These are phyloP conservation scores for Drosophila bipectinata DNA, from an alignment of 1,140 invertebrate genomes.

Conservation along the genomic window DNA sequence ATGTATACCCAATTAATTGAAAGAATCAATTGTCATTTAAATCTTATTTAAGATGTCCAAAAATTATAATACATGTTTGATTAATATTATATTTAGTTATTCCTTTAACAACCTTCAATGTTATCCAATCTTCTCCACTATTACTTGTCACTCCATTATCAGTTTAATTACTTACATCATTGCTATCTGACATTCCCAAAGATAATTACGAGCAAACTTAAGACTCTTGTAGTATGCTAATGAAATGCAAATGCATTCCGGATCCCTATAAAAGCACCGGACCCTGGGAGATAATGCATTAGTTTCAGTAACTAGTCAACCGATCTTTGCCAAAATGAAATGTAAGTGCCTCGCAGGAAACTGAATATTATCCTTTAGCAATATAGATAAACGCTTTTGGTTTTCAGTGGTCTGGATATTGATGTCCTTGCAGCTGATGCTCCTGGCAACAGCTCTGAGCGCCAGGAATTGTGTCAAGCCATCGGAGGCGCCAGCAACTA, in stretches of 20 bases:
- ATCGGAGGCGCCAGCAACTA: conserved; percentile 11
- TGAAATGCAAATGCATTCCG: conserved; percentile 37
- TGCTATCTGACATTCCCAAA: conserved; percentile 13
- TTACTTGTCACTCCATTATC: neutral
- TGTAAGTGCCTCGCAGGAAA: conserved; percentile 41
- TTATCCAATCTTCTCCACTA: neutral
- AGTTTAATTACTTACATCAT: neutral
- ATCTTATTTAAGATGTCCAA: too few relatives aligned
- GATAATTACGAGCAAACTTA: conserved; percentile 28
- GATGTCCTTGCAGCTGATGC: conserved; percentile 54
- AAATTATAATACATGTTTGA: too few relatives aligned
- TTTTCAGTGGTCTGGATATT: conserved; percentile 54
- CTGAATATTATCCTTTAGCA: conserved; percentile 18
- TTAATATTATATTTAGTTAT: neutral
- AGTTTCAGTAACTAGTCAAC: conserved; percentile 14
- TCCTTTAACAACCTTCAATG: neutral
- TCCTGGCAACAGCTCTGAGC: conserved; percentile 42
- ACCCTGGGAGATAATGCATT: neutral
- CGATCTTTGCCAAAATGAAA: conserved; percentile 44
- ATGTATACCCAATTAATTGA: neutral
- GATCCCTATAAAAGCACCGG: conserved; percentile 53
- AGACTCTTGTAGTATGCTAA: conserved; percentile 55
- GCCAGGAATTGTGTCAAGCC: conserved; percentile 43
- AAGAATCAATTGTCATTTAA: neutral
- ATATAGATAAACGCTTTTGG: conserved; percentile 19